Base-by-base conservation (phyloP, 2,888 invertebrate species). In the Anoplius nigerrimus region DNA sequence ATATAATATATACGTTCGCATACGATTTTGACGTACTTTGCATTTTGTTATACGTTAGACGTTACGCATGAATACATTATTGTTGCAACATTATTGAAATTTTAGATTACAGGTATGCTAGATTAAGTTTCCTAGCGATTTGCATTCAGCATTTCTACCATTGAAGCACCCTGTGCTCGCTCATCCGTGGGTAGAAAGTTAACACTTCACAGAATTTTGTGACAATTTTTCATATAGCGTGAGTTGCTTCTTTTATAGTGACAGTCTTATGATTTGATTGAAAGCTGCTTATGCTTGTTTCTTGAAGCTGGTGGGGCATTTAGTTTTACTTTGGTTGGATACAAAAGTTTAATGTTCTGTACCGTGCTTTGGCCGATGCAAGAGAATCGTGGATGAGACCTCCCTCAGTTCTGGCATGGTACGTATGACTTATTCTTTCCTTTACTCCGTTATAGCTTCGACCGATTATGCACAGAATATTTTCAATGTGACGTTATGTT, bases 321-420 rank as follows among this genome's bases (percentile, higher is more conserved):
- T 71, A 80, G 76, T 82, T 78, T 81, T 81, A 74, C 71, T 76
- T 76, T 72, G 66, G 77, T 76, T 75, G 81, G 34, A 34, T 34
- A 34, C 34, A 75, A 78, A 80, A 82, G 76, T 82, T 80, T 84
- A 84, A 84, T 83, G 82, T 83, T 76, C 79, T 75, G 76, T 82
- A 81, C 84, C 76, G 83, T 84, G 86, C 87, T 87, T 86, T 87
- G 85, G 84, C 86, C 84, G 82, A 83, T 82, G 82, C 84, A 82
- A 84, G 84, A 86, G 55, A 79, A 76, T 74, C 82, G 71, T 85
- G 84, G 86, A 86, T 83, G 77, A 78, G 62, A 77, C 74, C 74
- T 74, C 79, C 75, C 79, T 82, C 73, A 81, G 76, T 82, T 85
- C 81, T 82, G 80, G 87, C 87, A 87, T 87, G 87, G 86, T 87